A percentile compares a stretch with the other conserved stretches of the same genome.
phyloP scores from a whole-genome alignment of 2,113 vertebrate genomes.

The Seriola rivoliana region DNA sequence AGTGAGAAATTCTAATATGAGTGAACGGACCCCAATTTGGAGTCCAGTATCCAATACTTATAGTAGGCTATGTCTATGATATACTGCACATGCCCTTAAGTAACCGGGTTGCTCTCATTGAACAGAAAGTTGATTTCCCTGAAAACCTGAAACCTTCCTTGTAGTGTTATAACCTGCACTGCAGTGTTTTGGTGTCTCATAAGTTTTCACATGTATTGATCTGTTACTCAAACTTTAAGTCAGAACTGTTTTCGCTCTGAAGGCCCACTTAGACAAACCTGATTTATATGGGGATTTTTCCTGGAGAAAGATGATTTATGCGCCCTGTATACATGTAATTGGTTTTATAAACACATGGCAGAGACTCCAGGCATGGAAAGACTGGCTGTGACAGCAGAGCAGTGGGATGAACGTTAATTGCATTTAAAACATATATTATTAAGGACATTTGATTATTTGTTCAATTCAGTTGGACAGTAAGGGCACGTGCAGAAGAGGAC shows the following conservation, averaged over 20 bases:
- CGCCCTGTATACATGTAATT: not conserved
- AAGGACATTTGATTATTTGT: not conserved
- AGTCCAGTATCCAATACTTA: not conserved
- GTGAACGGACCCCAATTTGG: not conserved
- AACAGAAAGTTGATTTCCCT: not conserved
- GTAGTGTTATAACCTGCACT: not conserved
- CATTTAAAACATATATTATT: not conserved
- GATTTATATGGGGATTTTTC: not conserved
- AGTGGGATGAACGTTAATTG: too few relatives aligned
- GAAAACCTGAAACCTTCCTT: not conserved
- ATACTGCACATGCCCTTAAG: not conserved
- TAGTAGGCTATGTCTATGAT: not conserved
- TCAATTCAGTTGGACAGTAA: not conserved
- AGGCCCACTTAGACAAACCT: too few relatives aligned
- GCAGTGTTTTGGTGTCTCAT: not conserved
- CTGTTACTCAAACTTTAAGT: not conserved
- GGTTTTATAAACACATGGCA: not conserved
- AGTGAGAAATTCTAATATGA: not conserved
- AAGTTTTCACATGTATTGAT: not conserved
- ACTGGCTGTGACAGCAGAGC: not conserved
- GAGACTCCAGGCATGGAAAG: not conserved
- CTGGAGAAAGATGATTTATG: not conserved
- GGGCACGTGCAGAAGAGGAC: too few relatives aligned
- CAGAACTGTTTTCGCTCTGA: too few relatives aligned
- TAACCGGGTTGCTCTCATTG: not conserved